Percentiles rank a stretch among this genome's conserved stretches.
These are phyloP conservation scores for Pandemis heparana DNA, from an alignment of 2,888 invertebrate genomes.

Conservation along the genomic window DNA sequence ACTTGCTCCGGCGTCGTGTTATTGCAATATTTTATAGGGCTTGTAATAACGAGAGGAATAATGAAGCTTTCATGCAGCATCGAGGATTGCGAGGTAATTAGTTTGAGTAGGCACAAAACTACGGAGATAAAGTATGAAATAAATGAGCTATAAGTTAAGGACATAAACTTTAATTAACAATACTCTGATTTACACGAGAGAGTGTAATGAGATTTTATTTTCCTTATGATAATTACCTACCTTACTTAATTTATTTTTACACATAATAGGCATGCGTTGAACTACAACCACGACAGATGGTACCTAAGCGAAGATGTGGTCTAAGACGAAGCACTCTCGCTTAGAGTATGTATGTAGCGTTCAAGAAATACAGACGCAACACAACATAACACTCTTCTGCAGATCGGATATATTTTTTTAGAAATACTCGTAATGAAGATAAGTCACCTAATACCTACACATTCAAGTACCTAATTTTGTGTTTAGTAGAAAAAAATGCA, in stretches of 20 bases:
- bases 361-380: too few species aligned
- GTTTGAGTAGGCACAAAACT: background rate
- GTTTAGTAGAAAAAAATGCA: too few species aligned
- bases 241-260: background rate
- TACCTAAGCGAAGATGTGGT: too few species aligned
- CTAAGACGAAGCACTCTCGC: too few species aligned
- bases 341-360: too few species aligned
- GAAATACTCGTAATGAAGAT: too few species aligned
- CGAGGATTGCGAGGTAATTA: background rate
- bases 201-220: background rate
- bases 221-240: background rate
- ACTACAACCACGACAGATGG: too few species aligned
- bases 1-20: background rate
- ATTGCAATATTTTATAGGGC: conserved; percentile 11
- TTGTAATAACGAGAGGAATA: conserved; percentile 8
- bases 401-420: too few species aligned
- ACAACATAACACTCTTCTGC: too few species aligned
- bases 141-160: conserved; percentile 1
- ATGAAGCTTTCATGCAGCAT: conserved; percentile 9
- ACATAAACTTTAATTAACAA: background rate
- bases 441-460: too few species aligned
- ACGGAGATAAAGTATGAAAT: background rate
- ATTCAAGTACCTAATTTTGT: too few species aligned
- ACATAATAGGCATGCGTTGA: too few species aligned
- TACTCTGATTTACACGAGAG: background rate